These are phyloP conservation scores for Clusia tigrina DNA, from an alignment of 2,888 invertebrate species.

Conservation along the genomic window DNA sequence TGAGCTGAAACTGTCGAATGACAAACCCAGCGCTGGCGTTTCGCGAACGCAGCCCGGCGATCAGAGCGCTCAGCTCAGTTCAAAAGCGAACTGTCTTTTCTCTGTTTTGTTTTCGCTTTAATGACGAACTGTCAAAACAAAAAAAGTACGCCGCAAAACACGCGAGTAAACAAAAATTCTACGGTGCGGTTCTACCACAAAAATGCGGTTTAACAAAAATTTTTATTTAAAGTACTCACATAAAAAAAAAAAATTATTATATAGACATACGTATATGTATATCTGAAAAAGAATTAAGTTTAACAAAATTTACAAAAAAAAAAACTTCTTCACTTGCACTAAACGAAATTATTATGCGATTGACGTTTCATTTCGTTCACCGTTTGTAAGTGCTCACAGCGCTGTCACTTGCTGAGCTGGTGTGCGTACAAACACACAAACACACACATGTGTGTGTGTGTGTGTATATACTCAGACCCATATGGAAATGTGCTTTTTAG, in stretches of 20 bases:
- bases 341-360: conserved; percentile 16
- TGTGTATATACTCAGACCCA: background rate
- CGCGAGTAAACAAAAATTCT: conserved; percentile 19
- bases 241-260: background rate
- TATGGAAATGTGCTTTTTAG: conserved; percentile 3
- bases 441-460: background rate
- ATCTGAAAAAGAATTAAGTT: too few relatives aligned
- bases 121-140: background rate
- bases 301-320: background rate
- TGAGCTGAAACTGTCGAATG: conserved; percentile 12
- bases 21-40: conserved; percentile 27
- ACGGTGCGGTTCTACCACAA: too few relatives aligned
- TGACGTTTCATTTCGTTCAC: conserved; percentile 12
- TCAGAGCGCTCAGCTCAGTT: conserved; percentile 19
- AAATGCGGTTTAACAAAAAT: conserved; percentile 14
- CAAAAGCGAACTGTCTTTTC: conserved; percentile 29
- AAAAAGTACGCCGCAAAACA: background rate
- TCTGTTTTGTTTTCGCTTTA: conserved; percentile 3
- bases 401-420: conserved; percentile 4
- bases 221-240: conserved; percentile 2
- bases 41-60: conserved; percentile 7
- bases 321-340: conserved; percentile 14
- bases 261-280: too few relatives aligned
- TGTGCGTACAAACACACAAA: too few relatives aligned
- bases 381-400: conserved; percentile 15